phyloP scores from a whole-genome alignment of 2,113 vertebrate species.

The Sakesphorus luctuosus region DNA sequence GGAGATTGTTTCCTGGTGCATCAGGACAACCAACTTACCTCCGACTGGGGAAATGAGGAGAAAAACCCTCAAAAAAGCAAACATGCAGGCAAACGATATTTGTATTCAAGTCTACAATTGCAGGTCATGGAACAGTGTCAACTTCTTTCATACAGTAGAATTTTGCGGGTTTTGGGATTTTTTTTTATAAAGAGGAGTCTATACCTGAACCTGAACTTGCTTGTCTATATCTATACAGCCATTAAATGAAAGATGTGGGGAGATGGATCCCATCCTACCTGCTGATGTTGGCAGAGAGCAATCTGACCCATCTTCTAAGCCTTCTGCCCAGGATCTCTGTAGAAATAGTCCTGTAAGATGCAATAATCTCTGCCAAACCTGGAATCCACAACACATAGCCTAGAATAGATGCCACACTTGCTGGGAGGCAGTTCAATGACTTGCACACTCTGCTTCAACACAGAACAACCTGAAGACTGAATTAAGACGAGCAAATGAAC shows the following conservation, averaged over 20 bases:
- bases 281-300: background rate
- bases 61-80: background rate
- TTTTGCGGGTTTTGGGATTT: too few relatives aligned
- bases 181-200: background rate
- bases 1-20: background rate
- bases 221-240: background rate
- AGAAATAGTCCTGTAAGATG: background rate
- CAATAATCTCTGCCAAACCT: background rate
- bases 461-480: background rate
- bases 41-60: background rate
- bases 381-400: background rate
- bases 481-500: background rate
- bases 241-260: background rate
- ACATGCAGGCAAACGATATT: background rate
- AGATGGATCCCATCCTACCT: background rate
- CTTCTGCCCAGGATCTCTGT: background rate
- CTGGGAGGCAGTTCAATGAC: background rate
- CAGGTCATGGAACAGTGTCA: background rate
- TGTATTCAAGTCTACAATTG: background rate
- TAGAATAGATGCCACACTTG: background rate
- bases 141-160: background rate
- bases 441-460: rapidly evolving
- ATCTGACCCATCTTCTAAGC: background rate
- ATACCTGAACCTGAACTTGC: background rate
- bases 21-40: background rate